Percentiles rank a stretch among this genome's conserved stretches.
Conservation (phyloP, 1,140 invertebrate species). For the Teleogryllus occipitalis region DNA sequence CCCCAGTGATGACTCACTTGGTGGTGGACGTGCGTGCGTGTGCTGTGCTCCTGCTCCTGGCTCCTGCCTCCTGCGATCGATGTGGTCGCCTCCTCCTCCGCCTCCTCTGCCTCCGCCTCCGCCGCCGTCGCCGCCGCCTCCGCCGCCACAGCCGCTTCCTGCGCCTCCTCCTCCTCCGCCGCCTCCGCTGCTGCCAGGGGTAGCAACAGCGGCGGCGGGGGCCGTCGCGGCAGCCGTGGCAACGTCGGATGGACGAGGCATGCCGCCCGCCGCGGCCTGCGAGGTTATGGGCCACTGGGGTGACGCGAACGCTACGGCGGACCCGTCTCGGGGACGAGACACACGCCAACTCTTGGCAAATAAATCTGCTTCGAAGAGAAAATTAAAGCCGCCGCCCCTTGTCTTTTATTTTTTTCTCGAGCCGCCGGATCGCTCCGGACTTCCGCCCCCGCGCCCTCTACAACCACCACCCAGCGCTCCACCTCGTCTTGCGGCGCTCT, state of each 20-base stretch:
- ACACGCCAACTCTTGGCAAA: too few relatives aligned
- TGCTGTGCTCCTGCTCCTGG: not conserved
- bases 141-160: too few relatives aligned
- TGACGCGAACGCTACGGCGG: not conserved
- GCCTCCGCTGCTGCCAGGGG: not conserved
- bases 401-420: too few relatives aligned
- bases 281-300: not conserved
- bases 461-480: too few relatives aligned
- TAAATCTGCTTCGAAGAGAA: too few relatives aligned
- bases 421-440: too few relatives aligned
- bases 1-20: not conserved
- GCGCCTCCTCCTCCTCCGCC: not conserved
- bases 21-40: slow-evolving; percentile 1
- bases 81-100: not conserved
- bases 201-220: not conserved
- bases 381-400: too few relatives aligned
- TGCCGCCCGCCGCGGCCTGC: not conserved
- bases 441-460: too few relatives aligned
- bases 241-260: not conserved
- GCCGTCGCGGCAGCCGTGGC: not conserved
- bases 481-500: too few relatives aligned
- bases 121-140: too few relatives aligned
- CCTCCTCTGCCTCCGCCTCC: not conserved
- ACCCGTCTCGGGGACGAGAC: too few relatives aligned
- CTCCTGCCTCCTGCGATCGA: not conserved